Conservation (phyloP, 2,113 vertebrate species). For the Pipa parva region DNA sequence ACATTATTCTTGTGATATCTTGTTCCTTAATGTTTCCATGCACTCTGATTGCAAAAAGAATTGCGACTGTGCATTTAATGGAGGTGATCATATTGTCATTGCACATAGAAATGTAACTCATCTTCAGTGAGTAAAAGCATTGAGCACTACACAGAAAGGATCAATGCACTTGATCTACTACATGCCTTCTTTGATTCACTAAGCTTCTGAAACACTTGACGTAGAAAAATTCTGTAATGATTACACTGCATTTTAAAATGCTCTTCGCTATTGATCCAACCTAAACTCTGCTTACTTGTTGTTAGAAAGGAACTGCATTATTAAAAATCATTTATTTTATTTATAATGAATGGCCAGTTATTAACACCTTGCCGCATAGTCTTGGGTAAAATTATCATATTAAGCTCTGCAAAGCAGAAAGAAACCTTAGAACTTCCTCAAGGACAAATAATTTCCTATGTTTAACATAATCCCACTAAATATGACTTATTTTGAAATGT, state of each 20-base stretch:
- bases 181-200: conserved; percentile 17
- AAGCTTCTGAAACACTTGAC: conserved; percentile 19
- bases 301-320: conserved; percentile 31
- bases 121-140: conserved; percentile 31
- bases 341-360: conserved; percentile 25
- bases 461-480: no score
- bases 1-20: no score
- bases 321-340: conserved; percentile 47
- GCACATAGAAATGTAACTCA: conserved; percentile 28
- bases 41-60: no score
- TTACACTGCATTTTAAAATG: conserved; percentile 21
- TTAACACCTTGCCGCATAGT: conserved; percentile 27
- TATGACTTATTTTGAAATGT: no score
- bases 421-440: conserved; percentile 19
- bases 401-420: conserved; percentile 26
- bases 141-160: conserved; percentile 15
- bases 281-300: conserved; percentile 22
- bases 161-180: conserved; percentile 33
- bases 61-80: no score
- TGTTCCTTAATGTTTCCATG: no score
- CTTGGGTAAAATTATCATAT: conserved; percentile 21
- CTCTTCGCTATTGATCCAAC: conserved; percentile 32
- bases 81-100: conserved; percentile 1
- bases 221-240: conserved; percentile 20
- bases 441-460: neutral